phyloP scores from a whole-genome alignment of 2,113 vertebrate genomes.

The Gallinago jamesoni region DNA sequence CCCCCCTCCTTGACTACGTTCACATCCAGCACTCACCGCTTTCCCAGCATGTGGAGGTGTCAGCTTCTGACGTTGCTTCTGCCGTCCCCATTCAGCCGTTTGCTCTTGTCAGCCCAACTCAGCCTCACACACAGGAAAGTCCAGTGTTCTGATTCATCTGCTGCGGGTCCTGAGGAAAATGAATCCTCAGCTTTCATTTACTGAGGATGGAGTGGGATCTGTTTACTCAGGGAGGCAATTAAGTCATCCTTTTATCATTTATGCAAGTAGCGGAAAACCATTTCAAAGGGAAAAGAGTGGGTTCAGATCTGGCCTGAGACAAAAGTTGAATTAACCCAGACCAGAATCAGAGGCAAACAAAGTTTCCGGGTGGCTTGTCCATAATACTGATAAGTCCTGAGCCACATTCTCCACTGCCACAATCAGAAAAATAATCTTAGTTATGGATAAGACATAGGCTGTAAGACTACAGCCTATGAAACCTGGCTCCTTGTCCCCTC shows the following conservation, averaged over 20 bases:
- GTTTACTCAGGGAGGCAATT: constrained; percentile 29
- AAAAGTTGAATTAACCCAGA: constrained; percentile 1
- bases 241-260: constrained; percentile 2
- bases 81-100: fast-evolving
- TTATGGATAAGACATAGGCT: not conserved
- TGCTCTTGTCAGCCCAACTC: not conserved
- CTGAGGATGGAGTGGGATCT: constrained; percentile 28
- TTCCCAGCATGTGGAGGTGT: not conserved
- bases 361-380: constrained; percentile 4
- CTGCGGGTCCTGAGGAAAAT: not conserved
- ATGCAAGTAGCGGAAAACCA: not conserved
- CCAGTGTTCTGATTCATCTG: constrained; percentile 32
- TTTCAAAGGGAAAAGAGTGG: constrained; percentile 50
- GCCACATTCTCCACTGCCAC: not conserved
- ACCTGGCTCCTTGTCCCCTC: not conserved
- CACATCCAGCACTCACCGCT: fast-evolving
- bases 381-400: not conserved
- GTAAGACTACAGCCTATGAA: not conserved
- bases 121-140: not conserved
- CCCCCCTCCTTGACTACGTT: not conserved
- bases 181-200: not conserved
- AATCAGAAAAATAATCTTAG: not conserved
- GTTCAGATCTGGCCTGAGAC: not conserved
- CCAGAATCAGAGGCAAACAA: constrained; percentile 34
- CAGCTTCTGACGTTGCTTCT: not conserved